Evolutionary conservation across 2,888 invertebrate genomes (phyloP).

Genomic region (Melangyna quadrimaculata): DNA sequence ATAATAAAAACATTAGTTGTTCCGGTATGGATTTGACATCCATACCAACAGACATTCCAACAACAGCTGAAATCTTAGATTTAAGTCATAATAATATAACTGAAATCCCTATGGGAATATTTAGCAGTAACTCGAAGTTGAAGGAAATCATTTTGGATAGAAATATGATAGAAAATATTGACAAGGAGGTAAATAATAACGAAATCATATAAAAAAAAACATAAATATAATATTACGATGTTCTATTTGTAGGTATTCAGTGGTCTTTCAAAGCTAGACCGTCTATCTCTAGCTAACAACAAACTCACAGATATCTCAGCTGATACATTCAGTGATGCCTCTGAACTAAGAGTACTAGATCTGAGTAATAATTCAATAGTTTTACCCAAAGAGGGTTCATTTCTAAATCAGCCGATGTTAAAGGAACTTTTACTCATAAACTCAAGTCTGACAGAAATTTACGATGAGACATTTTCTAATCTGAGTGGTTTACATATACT

Average conservation of each 20-base stretch:
- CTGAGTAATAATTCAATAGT: slow-evolving; percentile 79
- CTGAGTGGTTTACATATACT: slow-evolving; percentile 77
- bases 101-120: slow-evolving; percentile 76
- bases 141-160: slow-evolving; percentile 77
- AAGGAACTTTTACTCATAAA: slow-evolving; percentile 78
- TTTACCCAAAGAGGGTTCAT: slow-evolving; percentile 76
- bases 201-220: background rate
- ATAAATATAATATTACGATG: background rate
- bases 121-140: slow-evolving; percentile 76
- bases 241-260: slow-evolving; percentile 77
- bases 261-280: slow-evolving; percentile 76
- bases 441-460: slow-evolving; percentile 78
- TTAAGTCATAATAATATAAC: slow-evolving; percentile 79
- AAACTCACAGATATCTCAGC: slow-evolving; percentile 77
- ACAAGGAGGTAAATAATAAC: slow-evolving; percentile 75
- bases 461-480: slow-evolving; percentile 79
- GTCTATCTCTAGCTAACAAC: slow-evolving; percentile 79
- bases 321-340: slow-evolving; percentile 77
- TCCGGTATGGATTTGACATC: slow-evolving; percentile 81
- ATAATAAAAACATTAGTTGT: slow-evolving; percentile 81
- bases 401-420: slow-evolving; percentile 78
- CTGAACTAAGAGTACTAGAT: slow-evolving; percentile 77
- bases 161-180: slow-evolving; percentile 76
- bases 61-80: slow-evolving; percentile 77
- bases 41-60: slow-evolving; percentile 81